Evolutionary conservation across 2,113 vertebrate genomes (phyloP).

Genomic region (Chaetorhynchus papuensis): DNA sequence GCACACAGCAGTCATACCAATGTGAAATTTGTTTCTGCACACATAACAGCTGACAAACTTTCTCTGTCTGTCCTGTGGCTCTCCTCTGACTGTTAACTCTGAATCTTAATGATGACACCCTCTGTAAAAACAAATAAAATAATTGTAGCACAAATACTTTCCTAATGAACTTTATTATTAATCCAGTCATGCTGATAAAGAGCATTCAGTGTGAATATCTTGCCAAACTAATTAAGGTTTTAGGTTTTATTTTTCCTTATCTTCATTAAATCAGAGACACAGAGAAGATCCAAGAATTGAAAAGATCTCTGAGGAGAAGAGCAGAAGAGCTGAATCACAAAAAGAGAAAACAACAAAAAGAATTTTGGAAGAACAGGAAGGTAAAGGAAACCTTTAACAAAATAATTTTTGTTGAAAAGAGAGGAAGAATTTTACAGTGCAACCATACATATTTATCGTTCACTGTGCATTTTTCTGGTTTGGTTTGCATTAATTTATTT

Average conservation of each 20-base stretch:
- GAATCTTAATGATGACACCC: not conserved
- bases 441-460: not conserved
- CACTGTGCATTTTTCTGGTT: not conserved
- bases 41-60: not conserved
- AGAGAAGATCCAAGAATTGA: not conserved
- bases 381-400: not conserved
- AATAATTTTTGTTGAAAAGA: not conserved
- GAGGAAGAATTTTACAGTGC: not conserved
- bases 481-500: not conserved
- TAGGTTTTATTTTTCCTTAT: slow-evolving; percentile 16
- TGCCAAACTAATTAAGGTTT: slow-evolving; percentile 12
- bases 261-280: slow-evolving; percentile 8
- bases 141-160: not conserved
- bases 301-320: not conserved
- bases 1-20: not conserved
- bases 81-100: not conserved
- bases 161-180: slow-evolving; percentile 17
- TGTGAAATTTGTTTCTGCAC: not conserved
- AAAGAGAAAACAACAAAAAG: not conserved
- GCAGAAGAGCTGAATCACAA: not conserved
- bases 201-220: slow-evolving; percentile 3
- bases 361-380: not conserved
- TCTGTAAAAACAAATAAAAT: not conserved
- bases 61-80: not conserved
- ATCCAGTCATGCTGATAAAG: slow-evolving; percentile 13